Evolutionary conservation across 2,797 vertebrate species (phyloP).

Genomic region (Menidia menidia): DNA sequence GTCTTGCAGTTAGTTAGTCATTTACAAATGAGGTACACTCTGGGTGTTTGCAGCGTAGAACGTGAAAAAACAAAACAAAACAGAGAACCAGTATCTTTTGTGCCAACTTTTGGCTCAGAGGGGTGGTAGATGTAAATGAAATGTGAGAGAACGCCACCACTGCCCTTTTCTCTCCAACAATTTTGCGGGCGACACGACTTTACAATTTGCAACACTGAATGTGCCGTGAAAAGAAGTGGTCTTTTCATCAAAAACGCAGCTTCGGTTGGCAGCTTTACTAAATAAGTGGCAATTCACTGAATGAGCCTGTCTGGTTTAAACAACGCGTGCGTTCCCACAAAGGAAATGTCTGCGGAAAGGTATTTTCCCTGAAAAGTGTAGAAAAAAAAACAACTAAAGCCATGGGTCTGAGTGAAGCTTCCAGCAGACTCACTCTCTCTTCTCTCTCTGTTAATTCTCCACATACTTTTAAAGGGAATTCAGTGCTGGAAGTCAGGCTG

Average conservation of each 20-base stretch:
- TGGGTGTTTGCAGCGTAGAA: constrained; percentile 9
- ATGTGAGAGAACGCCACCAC: constrained; percentile 1
- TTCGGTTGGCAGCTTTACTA: constrained; percentile 12
- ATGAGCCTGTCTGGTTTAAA: constrained; percentile 6
- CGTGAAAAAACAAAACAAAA: neutral
- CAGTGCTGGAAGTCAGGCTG: constrained; percentile 25
- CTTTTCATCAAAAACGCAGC: neutral
- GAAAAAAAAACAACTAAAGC: neutral
- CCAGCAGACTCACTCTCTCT: neutral
- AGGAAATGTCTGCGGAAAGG: constrained; percentile 1
- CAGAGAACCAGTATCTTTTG: neutral
- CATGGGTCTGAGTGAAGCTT: constrained; percentile 11
- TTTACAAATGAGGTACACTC: constrained; percentile 49
- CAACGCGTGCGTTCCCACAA: constrained; percentile 3
- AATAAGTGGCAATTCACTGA: neutral
- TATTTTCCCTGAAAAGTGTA: neutral
- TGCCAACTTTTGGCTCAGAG: neutral
- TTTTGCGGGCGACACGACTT: neutral
- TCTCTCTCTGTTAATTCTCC: constrained; percentile 22
- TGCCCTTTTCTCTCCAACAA: neutral
- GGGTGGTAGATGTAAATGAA: neutral
- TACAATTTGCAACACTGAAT: neutral
- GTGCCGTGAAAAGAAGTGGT: constrained; percentile 9
- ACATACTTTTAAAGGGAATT: constrained; percentile 22
- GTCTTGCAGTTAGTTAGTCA: constrained; percentile 14